A percentile compares a stretch with the other conserved stretches of the same genome.
Conservation (phyloP, 2,113 vertebrate genomes). For the Cyrtonyx montezumae region DNA sequence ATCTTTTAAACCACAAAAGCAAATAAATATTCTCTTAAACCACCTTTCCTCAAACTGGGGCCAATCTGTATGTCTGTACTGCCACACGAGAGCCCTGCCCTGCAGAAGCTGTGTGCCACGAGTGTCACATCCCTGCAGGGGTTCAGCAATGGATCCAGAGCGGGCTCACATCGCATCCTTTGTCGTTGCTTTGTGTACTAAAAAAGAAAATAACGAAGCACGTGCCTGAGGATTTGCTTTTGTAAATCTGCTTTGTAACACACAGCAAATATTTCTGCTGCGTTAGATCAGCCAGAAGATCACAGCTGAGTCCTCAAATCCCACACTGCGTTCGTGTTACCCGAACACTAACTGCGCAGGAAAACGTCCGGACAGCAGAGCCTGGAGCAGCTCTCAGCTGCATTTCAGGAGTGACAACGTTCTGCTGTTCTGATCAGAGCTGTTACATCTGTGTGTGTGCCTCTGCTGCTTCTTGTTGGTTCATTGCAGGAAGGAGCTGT, state of each 20-base stretch:
- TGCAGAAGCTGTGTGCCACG: not conserved
- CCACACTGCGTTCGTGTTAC: not conserved
- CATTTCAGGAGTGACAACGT: not conserved
- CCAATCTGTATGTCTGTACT: not conserved
- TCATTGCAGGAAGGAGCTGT: not conserved
- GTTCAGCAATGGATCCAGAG: not conserved
- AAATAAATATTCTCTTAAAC: not conserved
- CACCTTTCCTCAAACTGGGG: not conserved
- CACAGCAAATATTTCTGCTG: not conserved
- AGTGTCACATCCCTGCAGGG: not conserved
- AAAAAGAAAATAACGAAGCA: not conserved
- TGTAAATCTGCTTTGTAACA: not conserved
- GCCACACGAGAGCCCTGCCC: not conserved
- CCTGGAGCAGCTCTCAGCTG: not conserved
- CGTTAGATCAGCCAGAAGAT: not conserved
- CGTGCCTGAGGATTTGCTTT: not conserved
- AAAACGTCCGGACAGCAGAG: not conserved
- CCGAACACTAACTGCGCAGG: not conserved
- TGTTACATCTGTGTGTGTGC: rapidly evolving
- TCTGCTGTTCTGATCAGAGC: not conserved
- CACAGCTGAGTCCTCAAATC: not conserved
- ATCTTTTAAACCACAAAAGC: not conserved
- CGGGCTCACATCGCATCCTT: not conserved
- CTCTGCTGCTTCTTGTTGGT: not conserved
- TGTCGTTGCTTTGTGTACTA: not conserved